Evolutionary conservation across 1,140 invertebrate genomes (phyloP).

Genomic region (Drosophila willistoni): DNA sequence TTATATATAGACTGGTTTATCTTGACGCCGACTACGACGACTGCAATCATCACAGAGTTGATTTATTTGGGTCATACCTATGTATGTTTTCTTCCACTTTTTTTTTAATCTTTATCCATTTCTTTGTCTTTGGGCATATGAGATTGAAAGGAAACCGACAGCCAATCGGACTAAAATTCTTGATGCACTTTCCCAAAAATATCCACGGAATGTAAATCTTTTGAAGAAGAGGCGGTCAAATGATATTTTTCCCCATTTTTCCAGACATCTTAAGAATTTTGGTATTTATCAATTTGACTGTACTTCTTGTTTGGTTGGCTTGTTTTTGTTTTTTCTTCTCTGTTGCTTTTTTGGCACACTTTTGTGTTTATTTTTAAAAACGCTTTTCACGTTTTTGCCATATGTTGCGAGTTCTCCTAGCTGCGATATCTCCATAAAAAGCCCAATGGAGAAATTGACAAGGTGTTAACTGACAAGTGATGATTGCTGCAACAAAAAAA

Average conservation of each 20-base stretch:
- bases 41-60: conserved; percentile 25
- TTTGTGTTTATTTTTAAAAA: conserved; percentile 70
- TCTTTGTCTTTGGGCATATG: conserved; percentile 41
- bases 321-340: not conserved
- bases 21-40: conserved; percentile 23
- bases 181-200: conserved; percentile 37
- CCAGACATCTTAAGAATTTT: conserved; percentile 45
- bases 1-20: conserved; percentile 54
- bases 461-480: conserved; percentile 42
- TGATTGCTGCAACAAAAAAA: conserved; percentile 6
- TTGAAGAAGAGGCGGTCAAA: conserved; percentile 36
- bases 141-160: conserved; percentile 58
- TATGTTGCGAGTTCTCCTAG: not conserved
- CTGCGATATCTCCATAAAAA: conserved; percentile 37
- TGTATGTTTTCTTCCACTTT: not conserved
- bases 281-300: conserved; percentile 27
- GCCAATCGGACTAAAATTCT: conserved; percentile 30
- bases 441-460: conserved; percentile 41
- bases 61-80: conserved; percentile 56
- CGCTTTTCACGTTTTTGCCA: conserved; percentile 16
- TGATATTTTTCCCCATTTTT: conserved; percentile 29
- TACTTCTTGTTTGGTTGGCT: not conserved
- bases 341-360: conserved; percentile 60
- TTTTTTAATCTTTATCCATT: conserved; percentile 21
- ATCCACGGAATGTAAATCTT: conserved; percentile 29